Conservation (phyloP, 2,797 vertebrate species). For the Emydoidea blandingii region DNA sequence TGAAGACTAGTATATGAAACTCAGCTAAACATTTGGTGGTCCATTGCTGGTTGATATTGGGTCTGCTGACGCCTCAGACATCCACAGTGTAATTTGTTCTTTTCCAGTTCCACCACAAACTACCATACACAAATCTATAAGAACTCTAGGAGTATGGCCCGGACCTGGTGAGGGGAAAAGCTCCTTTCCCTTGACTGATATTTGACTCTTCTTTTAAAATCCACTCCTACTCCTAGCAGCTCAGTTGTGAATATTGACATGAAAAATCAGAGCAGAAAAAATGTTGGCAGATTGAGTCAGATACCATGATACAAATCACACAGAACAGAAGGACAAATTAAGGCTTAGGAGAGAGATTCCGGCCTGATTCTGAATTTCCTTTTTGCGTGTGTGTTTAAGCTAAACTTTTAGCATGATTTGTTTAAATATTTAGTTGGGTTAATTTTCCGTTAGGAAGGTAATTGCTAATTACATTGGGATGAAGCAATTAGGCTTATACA, state of each 20-base stretch:
- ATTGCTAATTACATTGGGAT: conserved; percentile 57
- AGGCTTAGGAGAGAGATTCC: not conserved
- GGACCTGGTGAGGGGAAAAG: not conserved
- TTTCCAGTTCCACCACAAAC: not conserved
- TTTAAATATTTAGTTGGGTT: conserved; percentile 43
- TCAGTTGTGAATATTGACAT: not conserved
- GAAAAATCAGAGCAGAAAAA: not conserved
- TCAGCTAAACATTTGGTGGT: not conserved
- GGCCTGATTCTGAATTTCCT: not conserved
- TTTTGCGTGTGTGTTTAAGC: not conserved
- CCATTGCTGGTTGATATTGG: not conserved
- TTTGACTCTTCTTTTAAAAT: not conserved
- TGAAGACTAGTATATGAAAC: not conserved
- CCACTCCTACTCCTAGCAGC: not conserved
- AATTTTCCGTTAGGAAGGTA: conserved; percentile 27
- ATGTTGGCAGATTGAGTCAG: not conserved
- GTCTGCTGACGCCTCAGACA: not conserved
- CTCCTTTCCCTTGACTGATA: not conserved
- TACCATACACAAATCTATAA: not conserved
- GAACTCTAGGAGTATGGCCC: not conserved
- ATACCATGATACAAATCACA: not conserved
- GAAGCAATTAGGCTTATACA: conserved; percentile 57
- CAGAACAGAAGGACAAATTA: not conserved
- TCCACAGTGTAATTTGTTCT: not conserved
- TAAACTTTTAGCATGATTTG: conserved; percentile 8